phyloP scores from a whole-genome alignment of 2,888 invertebrate species.

The Hypolimnas misippus region DNA sequence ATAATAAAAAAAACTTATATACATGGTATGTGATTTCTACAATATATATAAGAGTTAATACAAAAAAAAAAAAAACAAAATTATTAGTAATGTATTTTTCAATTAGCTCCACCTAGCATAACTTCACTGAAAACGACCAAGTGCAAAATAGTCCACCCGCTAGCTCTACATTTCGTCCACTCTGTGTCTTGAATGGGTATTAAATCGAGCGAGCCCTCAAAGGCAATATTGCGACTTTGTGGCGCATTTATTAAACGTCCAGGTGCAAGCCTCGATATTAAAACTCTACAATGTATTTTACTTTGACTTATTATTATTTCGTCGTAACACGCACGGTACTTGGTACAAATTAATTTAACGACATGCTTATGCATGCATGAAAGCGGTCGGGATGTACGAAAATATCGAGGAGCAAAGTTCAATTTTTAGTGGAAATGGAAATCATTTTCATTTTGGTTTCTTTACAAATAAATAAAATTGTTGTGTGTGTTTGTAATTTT shows the following conservation, averaged over 20 bases:
- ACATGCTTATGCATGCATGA: background rate
- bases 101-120: too few species aligned
- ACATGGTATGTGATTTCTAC: too few species aligned
- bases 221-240: slow-evolving; percentile 53
- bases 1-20: too few species aligned
- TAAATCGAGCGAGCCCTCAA: slow-evolving; percentile 49
- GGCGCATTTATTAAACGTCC: slow-evolving; percentile 51
- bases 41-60: too few species aligned
- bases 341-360: background rate
- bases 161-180: slow-evolving; percentile 1
- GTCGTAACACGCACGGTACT: slow-evolving; percentile 9
- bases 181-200: slow-evolving; percentile 42
- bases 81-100: too few species aligned
- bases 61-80: background rate
- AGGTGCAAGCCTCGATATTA: slow-evolving; percentile 48
- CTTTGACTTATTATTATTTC: slow-evolving; percentile 33
- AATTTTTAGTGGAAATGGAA: too few species aligned
- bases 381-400: too few species aligned
- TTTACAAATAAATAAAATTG: too few species aligned
- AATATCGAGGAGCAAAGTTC: too few species aligned
- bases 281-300: slow-evolving; percentile 46
- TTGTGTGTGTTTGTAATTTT: too few species aligned
- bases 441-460: too few species aligned
- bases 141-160: background rate
- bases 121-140: background rate